Evolutionary conservation across 1,140 invertebrate genomes (phyloP), one percentile per base, ranked within the genome.

Genomic region (Papilio glaucus): DNA sequence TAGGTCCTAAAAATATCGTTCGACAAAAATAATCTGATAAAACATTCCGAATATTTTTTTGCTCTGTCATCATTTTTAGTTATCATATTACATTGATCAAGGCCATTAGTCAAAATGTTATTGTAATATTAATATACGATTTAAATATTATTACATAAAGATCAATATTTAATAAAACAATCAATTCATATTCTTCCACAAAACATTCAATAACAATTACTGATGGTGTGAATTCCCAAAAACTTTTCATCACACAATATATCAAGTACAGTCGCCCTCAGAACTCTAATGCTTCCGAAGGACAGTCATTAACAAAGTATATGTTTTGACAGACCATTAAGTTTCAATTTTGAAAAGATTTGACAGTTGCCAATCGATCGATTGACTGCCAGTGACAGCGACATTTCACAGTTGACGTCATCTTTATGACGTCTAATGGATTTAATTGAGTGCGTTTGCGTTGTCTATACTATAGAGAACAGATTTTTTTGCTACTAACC

Each of bases 311-410:
- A 88, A 82, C 72, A 79, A 76, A 83, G 83, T 85, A 89, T 88
- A 88, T 92, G 85, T 90, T 92, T 88, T 89, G 90, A 90, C 90
- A 92, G 78, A 85, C 87, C 88, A 92, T 92, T 92, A 89, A 76
- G 77, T 81, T 77, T 76, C 65, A 61, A 73, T 41, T 78, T 74
- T 78, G 75, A 80, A 83, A 83, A 74, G 57, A 67, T 81, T 83
- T 85, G 84, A 86, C 85, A 87, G 73, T 79, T 80, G 41, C 77
- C 79, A 80, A 81, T 79, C 74, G 73, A 80, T 79, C 72, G 75
- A 83, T 85, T 79, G 86, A 87, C 60, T 83, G 81, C 49, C 76
- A 87, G 85, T 82, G 85, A 89, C 84, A 84, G 74, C 75, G 78
- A 77, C 76, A 89, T 90, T 90, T 84, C 82, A 85, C 85, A 88